A percentile compares a stretch with the other conserved stretches of the same genome.
These are phyloP conservation scores for Agelas oroides DNA, from an alignment of 37 sponge, comb jelly and placozoan species.

Conservation along the genomic window DNA sequence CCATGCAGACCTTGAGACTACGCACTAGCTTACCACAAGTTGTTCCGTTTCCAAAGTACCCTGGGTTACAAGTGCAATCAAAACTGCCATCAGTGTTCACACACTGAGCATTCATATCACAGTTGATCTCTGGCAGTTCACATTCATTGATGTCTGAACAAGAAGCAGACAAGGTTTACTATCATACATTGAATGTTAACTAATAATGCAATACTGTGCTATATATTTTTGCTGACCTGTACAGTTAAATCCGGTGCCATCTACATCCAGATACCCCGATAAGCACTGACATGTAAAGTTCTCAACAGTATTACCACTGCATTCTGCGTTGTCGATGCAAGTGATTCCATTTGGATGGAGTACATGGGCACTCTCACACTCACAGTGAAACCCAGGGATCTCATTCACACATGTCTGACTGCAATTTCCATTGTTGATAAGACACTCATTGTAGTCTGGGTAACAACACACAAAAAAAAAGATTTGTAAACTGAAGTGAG, in stretches of 20 bases:
- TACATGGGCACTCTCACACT: slow-evolving; percentile 16
- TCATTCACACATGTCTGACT: slow-evolving; percentile 36
- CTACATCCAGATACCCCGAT: not conserved
- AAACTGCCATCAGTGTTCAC: slow-evolving; percentile 41
- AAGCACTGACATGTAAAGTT: not conserved
- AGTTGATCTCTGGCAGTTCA: not conserved
- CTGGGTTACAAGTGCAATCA: slow-evolving; percentile 29
- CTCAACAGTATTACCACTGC: not conserved
- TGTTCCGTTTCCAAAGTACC: slow-evolving; percentile 19
- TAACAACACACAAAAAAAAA: too few species aligned
- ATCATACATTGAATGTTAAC: too few species aligned
- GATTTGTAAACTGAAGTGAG: too few species aligned
- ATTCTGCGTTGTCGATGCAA: not conserved
- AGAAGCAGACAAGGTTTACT: too few species aligned
- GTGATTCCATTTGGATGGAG: slow-evolving; percentile 12
- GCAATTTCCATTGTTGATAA: slow-evolving; percentile 20
- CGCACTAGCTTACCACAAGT: not conserved
- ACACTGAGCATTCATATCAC: slow-evolving; percentile 29
- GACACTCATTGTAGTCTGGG: slow-evolving; percentile 52
- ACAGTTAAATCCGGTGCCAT: not conserved
- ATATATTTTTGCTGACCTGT: not conserved
- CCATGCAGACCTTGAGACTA: too few species aligned
- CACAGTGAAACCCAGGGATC: slow-evolving; percentile 44
- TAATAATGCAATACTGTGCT: too few species aligned
- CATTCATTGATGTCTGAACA: slow-evolving; percentile 47